phyloP scores from a whole-genome alignment of 2,888 invertebrate species.

The Oxystoma pomonae region DNA sequence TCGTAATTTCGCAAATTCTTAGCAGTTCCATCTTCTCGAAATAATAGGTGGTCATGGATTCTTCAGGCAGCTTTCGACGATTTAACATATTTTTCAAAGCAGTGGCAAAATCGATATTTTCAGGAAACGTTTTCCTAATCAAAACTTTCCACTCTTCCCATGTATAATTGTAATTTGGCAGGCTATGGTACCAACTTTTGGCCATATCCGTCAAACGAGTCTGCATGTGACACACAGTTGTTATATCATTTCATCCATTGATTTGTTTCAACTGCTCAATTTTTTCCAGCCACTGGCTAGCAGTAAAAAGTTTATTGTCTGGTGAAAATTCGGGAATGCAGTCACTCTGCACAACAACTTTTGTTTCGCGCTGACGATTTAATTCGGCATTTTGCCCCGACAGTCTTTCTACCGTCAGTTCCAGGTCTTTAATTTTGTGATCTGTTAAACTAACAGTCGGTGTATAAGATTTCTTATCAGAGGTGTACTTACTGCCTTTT shows the following conservation, averaged over 20 bases:
- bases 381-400: conserved; percentile 9
- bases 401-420: conserved; percentile 4
- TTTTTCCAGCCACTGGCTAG: no score
- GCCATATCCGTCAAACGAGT: conserved; percentile 21
- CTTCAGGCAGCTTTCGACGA: conserved; percentile 1
- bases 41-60: conserved; percentile 14
- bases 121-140: conserved; percentile 19
- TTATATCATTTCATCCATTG: conserved; percentile 21
- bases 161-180: conserved; percentile 21
- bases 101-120: conserved; percentile 17
- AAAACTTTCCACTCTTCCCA: conserved; percentile 24
- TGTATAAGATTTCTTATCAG: no score
- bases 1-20: not conserved
- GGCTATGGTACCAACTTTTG: no score
- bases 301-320: no score
- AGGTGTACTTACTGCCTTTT: no score
- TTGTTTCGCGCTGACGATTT: not conserved
- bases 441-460: no score
- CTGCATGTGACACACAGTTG: conserved; percentile 22
- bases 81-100: conserved; percentile 7
- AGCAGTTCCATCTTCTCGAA: no score
- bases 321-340: no score
- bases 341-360: no score
- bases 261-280: no score
- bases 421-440: no score